These are phyloP conservation scores for Hydroisotoma schaefferi DNA, from an alignment of 2,888 invertebrate species.

Conservation along the genomic window DNA sequence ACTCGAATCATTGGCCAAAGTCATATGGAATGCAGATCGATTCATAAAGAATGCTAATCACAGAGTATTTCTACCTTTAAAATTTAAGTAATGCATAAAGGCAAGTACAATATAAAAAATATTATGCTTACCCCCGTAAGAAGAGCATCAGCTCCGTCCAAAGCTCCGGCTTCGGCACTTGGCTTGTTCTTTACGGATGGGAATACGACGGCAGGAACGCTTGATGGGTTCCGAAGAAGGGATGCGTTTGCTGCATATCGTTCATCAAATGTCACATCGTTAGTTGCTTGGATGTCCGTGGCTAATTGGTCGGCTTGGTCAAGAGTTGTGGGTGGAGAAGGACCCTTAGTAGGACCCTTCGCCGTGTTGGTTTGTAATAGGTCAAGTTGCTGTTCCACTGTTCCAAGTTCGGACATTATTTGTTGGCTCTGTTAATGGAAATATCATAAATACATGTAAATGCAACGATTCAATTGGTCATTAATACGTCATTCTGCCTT, in stretches of 20 bases:
- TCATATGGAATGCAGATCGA: no score
- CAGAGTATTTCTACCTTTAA: no score
- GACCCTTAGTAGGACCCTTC: slow-evolving; percentile 24
- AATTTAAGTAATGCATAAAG: no score
- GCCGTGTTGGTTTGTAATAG: slow-evolving; percentile 27
- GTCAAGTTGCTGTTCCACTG: slow-evolving; percentile 45
- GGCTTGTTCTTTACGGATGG: slow-evolving; percentile 89
- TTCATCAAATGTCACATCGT: slow-evolving; percentile 43
- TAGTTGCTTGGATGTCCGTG: slow-evolving; percentile 36
- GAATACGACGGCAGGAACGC: slow-evolving; percentile 64
- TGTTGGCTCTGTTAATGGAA: slow-evolving; percentile 39
- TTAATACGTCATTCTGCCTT: no score
- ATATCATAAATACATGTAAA: neutral
- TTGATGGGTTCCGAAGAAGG: neutral
- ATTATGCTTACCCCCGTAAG: slow-evolving; percentile 47
- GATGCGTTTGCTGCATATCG: slow-evolving; percentile 11
- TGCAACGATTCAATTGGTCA: no score
- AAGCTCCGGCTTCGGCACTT: slow-evolving; percentile 40
- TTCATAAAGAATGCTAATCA: no score
- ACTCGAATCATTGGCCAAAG: no score
- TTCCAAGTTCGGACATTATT: slow-evolving; percentile 46
- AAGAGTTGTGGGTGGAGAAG: slow-evolving; percentile 20
- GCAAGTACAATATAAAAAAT: no score
- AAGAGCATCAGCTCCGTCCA: slow-evolving; percentile 47
- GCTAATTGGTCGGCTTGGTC: slow-evolving; percentile 42